Evolutionary conservation across 1,140 invertebrate genomes (phyloP).

Genomic region (Drosophila saltans): DNA sequence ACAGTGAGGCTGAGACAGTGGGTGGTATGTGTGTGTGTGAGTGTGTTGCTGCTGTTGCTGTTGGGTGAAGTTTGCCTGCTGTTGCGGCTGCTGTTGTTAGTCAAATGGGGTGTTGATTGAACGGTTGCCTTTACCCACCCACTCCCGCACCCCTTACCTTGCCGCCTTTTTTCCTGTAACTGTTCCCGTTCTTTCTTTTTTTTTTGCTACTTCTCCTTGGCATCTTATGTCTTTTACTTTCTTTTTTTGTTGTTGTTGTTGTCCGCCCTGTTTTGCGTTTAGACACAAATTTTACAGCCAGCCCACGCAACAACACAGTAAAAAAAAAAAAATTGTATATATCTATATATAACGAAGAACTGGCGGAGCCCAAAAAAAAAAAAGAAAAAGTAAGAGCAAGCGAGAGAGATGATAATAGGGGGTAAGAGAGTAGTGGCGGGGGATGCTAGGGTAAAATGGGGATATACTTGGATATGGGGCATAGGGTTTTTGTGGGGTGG

Average conservation of each 20-base stretch:
- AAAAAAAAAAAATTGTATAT: conserved; percentile 16
- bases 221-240: conserved; percentile 41
- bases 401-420: neutral
- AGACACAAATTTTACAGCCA: conserved; percentile 75
- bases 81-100: conserved; percentile 56
- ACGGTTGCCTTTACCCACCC: conserved; percentile 53
- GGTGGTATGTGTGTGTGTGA: conserved; percentile 23
- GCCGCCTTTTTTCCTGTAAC: neutral
- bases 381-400: conserved; percentile 3
- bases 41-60: conserved; percentile 21
- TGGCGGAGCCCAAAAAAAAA: neutral
- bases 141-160: conserved; percentile 1
- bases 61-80: conserved; percentile 21
- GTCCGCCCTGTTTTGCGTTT: conserved; percentile 63
- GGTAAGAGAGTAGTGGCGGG: neutral
- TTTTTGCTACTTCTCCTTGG: neutral
- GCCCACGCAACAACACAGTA: conserved; percentile 44
- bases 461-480: neutral
- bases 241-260: conserved; percentile 18
- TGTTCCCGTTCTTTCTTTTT: neutral
- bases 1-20: neutral
- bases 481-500: conserved; percentile 11
- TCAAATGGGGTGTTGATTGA: conserved; percentile 81
- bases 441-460: neutral
- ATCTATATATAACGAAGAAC: conserved; percentile 3